Conservation (phyloP, 2,113 vertebrate genomes). For the Hypocryptadius cinnamomeus region DNA sequence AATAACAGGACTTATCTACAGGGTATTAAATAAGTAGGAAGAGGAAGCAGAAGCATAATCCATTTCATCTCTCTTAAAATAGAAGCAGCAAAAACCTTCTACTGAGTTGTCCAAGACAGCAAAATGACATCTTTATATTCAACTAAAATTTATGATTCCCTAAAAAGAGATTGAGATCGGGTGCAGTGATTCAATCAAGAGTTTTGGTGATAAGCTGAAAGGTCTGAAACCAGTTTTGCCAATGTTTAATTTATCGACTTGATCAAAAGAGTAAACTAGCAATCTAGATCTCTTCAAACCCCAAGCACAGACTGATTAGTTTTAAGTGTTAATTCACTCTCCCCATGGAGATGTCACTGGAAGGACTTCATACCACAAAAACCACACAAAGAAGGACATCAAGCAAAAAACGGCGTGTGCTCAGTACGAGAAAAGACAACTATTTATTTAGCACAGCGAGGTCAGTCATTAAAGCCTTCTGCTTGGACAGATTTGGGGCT, state of each 20-base stretch:
- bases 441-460: slow-evolving; percentile 63
- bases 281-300: slow-evolving; percentile 57
- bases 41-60: not conserved
- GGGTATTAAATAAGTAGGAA: not conserved
- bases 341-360: not conserved
- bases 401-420: slow-evolving; percentile 46
- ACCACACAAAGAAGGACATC: slow-evolving; percentile 49
- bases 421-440: slow-evolving; percentile 45
- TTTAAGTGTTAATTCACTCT: not conserved
- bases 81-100: not conserved
- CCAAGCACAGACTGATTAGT: not conserved
- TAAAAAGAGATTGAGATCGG: not conserved
- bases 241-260: not conserved
- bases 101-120: not conserved
- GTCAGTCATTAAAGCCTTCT: slow-evolving; percentile 11
- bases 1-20: not conserved
- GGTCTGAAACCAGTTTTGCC: not conserved
- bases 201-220: not conserved
- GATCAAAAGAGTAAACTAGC: slow-evolving; percentile 56
- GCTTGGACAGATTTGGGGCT: not conserved
- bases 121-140: not conserved
- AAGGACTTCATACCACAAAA: slow-evolving; percentile 35
- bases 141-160: not conserved
- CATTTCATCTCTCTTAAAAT: not conserved
- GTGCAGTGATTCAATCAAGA: not conserved